Conservation (phyloP, 2,888 invertebrate species). For the Agrilus mali region DNA sequence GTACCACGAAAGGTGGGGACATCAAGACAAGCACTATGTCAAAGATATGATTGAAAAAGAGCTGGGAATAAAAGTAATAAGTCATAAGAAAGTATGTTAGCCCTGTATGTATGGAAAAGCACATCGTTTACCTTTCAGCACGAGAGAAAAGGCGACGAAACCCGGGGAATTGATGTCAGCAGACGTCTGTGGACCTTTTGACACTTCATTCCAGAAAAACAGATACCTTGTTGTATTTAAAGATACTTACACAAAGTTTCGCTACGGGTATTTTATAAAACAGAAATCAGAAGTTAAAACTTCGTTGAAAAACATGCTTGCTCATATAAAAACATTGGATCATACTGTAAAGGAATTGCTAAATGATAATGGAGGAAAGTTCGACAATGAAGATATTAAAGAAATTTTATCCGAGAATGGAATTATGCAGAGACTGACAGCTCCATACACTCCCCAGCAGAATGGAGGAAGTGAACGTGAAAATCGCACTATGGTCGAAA, state of each 20-base stretch:
- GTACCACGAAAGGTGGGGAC: slow-evolving; percentile 24
- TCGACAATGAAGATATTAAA: slow-evolving; percentile 15
- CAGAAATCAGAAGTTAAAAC: slow-evolving; percentile 17
- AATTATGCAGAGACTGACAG: slow-evolving; percentile 7
- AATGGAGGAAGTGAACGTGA: slow-evolving; percentile 16
- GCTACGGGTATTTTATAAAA: slow-evolving; percentile 14
- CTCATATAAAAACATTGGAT: slow-evolving; percentile 15
- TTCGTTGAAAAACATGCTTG: slow-evolving; percentile 6
- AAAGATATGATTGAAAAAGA: slow-evolving; percentile 18
- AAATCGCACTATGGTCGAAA: slow-evolving; percentile 17
- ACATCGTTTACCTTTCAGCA: slow-evolving; percentile 18
- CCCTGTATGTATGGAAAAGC: slow-evolving; percentile 20
- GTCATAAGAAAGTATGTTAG: slow-evolving; percentile 14
- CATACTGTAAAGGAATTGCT: slow-evolving; percentile 19
- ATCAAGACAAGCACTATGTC: slow-evolving; percentile 22
- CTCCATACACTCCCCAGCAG: slow-evolving; percentile 16
- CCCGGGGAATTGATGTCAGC: slow-evolving; percentile 19
- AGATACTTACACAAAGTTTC: slow-evolving; percentile 16
- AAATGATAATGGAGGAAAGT: slow-evolving; percentile 22
- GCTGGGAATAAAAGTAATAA: slow-evolving; percentile 14
- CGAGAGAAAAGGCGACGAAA: slow-evolving; percentile 11
- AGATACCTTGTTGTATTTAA: slow-evolving; percentile 11
- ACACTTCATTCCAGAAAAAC: slow-evolving; percentile 11
- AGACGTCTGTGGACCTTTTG: slow-evolving; percentile 15
- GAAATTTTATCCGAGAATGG: slow-evolving; percentile 6